Conservation (phyloP, 2,888 invertebrate genomes). For the Ypsolopha sequella region DNA sequence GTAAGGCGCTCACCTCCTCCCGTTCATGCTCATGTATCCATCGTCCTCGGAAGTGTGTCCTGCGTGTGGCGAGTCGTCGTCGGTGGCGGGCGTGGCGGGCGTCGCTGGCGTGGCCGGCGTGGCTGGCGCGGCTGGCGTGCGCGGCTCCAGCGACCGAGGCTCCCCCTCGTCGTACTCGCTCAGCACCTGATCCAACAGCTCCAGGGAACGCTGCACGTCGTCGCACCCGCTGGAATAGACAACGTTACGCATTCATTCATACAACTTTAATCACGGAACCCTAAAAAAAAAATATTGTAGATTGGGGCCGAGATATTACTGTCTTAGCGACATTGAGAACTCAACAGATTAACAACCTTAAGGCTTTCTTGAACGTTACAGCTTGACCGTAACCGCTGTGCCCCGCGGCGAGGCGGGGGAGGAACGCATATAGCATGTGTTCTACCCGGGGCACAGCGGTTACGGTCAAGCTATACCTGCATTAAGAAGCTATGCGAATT, state of each 20-base stretch:
- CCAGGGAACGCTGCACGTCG: constrained; percentile 90
- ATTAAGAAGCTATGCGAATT: no score
- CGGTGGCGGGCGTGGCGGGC: constrained; percentile 68
- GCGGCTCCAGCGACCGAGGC: constrained; percentile 61
- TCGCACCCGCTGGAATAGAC: constrained; percentile 79
- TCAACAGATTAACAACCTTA: no score
- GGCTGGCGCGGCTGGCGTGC: constrained; percentile 44
- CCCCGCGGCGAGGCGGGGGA: no score
- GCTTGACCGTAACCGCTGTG: no score
- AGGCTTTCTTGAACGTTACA: no score
- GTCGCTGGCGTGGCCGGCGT: constrained; percentile 66
- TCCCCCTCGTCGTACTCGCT: constrained; percentile 90
- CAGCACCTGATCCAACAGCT: constrained; percentile 88
- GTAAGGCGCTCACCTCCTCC: constrained; percentile 70
- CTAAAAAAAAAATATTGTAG: no score
- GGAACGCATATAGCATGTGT: no score
- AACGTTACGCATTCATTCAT: background rate
- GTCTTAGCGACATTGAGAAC: no score
- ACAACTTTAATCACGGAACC: no score
- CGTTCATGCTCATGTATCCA: constrained; percentile 94
- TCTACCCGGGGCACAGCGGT: no score
- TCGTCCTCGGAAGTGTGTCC: constrained; percentile 92
- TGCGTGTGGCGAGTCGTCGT: constrained; percentile 82
- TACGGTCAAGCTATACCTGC: no score
- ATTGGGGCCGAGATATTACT: no score